Evolutionary conservation across 2,113 vertebrate species (phyloP).

Genomic region (Sturnira hondurensis): DNA sequence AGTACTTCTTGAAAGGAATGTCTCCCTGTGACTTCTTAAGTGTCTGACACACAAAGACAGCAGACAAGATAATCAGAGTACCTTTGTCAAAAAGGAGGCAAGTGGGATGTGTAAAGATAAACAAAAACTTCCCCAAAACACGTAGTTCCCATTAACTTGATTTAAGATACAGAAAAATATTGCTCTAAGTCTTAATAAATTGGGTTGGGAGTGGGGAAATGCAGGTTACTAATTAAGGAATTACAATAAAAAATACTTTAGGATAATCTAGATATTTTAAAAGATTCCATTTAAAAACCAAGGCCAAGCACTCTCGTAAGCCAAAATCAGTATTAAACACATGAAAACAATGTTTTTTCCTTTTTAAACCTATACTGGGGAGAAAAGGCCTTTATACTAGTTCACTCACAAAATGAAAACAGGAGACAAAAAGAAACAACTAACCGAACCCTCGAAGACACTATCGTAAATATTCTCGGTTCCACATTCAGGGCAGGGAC

Average conservation of each 20-base stretch:
- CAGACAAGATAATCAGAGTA: slow-evolving; percentile 78
- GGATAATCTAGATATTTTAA: slow-evolving; percentile 72
- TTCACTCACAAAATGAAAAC: slow-evolving; percentile 50
- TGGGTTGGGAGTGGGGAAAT: slow-evolving; percentile 57
- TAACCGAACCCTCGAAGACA: slow-evolving; percentile 93
- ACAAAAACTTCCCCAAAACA: slow-evolving; percentile 70
- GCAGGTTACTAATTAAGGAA: slow-evolving; percentile 74
- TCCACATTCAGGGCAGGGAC: slow-evolving; percentile 89
- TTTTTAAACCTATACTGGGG: neutral
- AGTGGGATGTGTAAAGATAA: slow-evolving; percentile 77
- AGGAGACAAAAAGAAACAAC: slow-evolving; percentile 74
- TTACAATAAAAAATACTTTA: slow-evolving; percentile 76
- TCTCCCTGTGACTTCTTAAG: slow-evolving; percentile 75
- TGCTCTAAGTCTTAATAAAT: slow-evolving; percentile 63
- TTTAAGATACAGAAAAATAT: slow-evolving; percentile 77
- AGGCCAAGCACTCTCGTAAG: slow-evolving; percentile 73
- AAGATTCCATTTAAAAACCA: slow-evolving; percentile 63
- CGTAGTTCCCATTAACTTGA: slow-evolving; percentile 79
- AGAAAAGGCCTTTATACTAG: neutral
- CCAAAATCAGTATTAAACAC: slow-evolving; percentile 68
- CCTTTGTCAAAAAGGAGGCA: slow-evolving; percentile 74
- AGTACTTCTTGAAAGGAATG: slow-evolving; percentile 80
- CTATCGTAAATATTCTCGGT: slow-evolving; percentile 94
- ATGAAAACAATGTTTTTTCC: neutral
- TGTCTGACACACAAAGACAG: slow-evolving; percentile 77